Evolutionary conservation across 2,888 invertebrate genomes (phyloP).

Genomic region (Embidobia sp.): DNA sequence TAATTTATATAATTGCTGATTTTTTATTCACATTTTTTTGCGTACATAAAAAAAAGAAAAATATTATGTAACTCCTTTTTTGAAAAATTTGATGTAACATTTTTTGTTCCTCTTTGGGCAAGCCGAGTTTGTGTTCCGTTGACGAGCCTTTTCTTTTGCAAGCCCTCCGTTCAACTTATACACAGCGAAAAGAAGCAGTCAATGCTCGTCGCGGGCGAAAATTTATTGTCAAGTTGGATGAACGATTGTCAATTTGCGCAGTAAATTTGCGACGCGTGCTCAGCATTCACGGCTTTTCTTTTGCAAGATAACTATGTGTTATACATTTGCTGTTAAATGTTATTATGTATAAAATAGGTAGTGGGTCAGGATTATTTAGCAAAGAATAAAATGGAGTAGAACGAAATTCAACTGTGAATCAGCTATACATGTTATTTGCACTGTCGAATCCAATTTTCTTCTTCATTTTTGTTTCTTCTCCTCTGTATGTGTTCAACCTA

Average conservation of each 20-base stretch:
- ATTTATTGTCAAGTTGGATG: conserved; percentile 35
- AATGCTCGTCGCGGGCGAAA: conserved; percentile 22
- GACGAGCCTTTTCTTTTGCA: conserved; percentile 1
- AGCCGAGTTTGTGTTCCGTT: conserved; percentile 14
- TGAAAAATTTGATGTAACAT: too few species aligned
- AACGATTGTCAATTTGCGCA: conserved; percentile 34
- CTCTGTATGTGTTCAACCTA: too few species aligned
- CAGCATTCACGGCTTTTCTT: conserved; percentile 26
- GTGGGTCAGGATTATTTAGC: conserved; percentile 51
- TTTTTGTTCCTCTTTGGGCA: too few species aligned
- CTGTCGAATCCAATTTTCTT: conserved; percentile 24
- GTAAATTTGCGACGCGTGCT: conserved; percentile 15
- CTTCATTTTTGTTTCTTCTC: not conserved
- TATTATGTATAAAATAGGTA: conserved; percentile 59
- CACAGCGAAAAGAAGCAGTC: conserved; percentile 19
- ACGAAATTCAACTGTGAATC: conserved; percentile 34
- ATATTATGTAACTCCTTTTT: too few species aligned
- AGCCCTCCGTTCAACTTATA: conserved; percentile 5
- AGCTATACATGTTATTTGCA: conserved; percentile 46
- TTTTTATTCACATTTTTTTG: too few species aligned
- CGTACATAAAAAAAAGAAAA: too few species aligned
- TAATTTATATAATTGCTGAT: too few species aligned
- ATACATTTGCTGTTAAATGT: conserved; percentile 59
- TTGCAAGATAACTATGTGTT: conserved; percentile 41
- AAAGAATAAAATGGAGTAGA: conserved; percentile 54